phyloP scores from a whole-genome alignment of 2,797 vertebrate species.

The Coccyzus lansbergi region DNA sequence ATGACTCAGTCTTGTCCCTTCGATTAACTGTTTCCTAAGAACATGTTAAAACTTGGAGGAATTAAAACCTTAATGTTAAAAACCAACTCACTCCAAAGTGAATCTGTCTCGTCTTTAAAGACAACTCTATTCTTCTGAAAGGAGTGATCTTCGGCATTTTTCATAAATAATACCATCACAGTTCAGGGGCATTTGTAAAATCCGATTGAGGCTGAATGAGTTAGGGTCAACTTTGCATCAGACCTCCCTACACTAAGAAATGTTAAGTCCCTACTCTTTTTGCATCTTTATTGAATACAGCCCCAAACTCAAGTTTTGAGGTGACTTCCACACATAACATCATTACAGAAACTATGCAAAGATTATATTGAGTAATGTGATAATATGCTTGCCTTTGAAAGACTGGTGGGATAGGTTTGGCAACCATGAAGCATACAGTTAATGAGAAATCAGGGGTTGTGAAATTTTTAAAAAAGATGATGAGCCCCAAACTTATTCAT shows the following conservation, averaged over 20 bases:
- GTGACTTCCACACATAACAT: background rate
- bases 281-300: background rate
- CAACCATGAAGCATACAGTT: background rate
- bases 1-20: background rate
- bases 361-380: background rate
- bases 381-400: background rate
- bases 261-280: background rate
- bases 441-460: background rate
- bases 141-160: background rate
- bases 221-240: background rate
- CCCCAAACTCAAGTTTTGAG: background rate
- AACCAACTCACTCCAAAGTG: background rate
- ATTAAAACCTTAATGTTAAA: background rate
- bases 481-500: conserved; percentile 4
- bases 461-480: background rate
- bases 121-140: background rate
- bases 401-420: background rate
- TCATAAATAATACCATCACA: background rate
- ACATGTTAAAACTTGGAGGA: conserved; percentile 1
- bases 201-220: background rate
- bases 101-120: background rate
- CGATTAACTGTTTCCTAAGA: background rate
- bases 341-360: background rate
- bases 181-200: background rate
- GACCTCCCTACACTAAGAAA: background rate